A percentile compares a stretch with the other conserved stretches of the same genome.
These are phyloP conservation scores for Mirounga angustirostris DNA, from an alignment of 2,113 vertebrate genomes.

Conservation along the genomic window DNA sequence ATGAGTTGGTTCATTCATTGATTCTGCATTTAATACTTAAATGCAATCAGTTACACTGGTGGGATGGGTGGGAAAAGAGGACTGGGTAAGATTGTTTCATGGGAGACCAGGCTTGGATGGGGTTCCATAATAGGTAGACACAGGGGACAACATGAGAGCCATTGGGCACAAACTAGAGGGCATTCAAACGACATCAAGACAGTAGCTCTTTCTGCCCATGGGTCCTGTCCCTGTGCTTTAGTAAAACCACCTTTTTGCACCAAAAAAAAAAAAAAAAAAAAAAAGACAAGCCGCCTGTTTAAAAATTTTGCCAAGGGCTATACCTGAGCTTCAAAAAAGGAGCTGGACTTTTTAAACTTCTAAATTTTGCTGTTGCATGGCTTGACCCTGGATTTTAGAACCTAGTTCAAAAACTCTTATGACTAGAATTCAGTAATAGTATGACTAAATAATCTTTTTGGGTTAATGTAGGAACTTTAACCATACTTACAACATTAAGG, in stretches of 20 bases:
- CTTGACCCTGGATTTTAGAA: not conserved
- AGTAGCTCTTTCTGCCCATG: not conserved
- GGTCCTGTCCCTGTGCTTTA: not conserved
- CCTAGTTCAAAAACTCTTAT: not conserved
- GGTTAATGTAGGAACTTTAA: not conserved
- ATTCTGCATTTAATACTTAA: not conserved
- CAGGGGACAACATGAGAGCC: not conserved
- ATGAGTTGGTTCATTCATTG: not conserved
- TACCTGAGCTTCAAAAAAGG: not conserved
- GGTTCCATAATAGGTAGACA: not conserved
- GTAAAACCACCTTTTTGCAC: not conserved
- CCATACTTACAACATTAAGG: conserved; percentile 4
- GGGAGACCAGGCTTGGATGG: not conserved
- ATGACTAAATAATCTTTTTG: not conserved
- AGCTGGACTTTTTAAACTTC: not conserved
- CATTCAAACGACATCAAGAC: not conserved
- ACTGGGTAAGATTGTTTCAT: not conserved
- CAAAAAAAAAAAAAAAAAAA: not conserved
- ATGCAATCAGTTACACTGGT: not conserved
- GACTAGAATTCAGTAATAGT: conserved; percentile 19
- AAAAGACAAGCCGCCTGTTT: not conserved
- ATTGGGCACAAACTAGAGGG: not conserved
- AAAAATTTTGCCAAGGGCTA: not conserved
- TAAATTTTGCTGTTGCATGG: not conserved
- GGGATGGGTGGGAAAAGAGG: not conserved